Evolutionary conservation across 1,140 invertebrate genomes (phyloP), one percentile per base, ranked within the genome.

Genomic region (Pemphigus obesinymphae): DNA sequence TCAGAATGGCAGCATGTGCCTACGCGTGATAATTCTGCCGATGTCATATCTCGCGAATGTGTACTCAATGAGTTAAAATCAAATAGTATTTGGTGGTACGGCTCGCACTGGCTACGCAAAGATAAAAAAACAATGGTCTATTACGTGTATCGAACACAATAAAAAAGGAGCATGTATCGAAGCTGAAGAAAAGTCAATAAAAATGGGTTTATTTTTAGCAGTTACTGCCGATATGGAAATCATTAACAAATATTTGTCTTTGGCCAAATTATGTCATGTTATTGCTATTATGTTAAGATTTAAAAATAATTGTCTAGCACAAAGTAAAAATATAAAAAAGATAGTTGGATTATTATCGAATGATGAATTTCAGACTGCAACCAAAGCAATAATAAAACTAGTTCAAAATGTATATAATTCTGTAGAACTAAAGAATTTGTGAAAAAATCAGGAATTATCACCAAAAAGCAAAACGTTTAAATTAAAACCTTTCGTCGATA

Each of bases 41-140:
- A 82, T 40, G 48, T 76, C 1, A 8, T 78, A 20, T 78, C 58
- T 20, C 48, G 68, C 0, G 82, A 68, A 17, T 53, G 45, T 37
- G 15, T 26, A 2, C 70, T 83, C 15, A 31, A 82, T 8, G 61
- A 75, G 15, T 53, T 85, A 5, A n/a, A 55, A 63, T 15, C 80
- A 4, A 75, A 55, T 45, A 15, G n/a, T 3, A n/a, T 82, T 2
- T 85, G 83, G 82, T 84, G 78, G 75, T n/a, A 85, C n/a, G 84
- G 84, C 3, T 83, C 84, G 13, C 0, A 13, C 20, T 85, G 82
- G 82, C 23, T 84, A 50, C 6, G 15, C 0, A 29, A 6, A 17
- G 29, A 61, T 1, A 31, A 3, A 13, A n/a, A 6, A 15, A 15
- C 15, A 34, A 17, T 61, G 58, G 15, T 31, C 58, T 17, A 31